Conservation (phyloP, 2,888 invertebrate genomes). For the Trachelus tabidus region DNA sequence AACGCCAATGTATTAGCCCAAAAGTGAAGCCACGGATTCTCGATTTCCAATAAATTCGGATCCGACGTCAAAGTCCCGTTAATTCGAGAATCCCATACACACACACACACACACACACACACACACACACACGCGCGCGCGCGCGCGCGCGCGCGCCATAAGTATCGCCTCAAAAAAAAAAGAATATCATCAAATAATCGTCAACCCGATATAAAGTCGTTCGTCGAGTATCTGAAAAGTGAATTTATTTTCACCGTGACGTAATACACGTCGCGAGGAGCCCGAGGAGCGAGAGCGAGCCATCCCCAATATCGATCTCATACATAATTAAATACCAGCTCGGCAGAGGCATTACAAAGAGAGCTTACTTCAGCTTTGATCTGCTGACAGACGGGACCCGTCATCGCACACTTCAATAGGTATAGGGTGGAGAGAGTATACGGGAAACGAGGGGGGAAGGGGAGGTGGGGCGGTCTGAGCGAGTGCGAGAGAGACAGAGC, state of each 20-base stretch:
- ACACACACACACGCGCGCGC: too few species aligned
- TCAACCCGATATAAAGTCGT: neutral
- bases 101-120: too few species aligned
- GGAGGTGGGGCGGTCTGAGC: neutral
- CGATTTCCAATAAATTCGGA: neutral
- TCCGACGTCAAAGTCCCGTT: too few species aligned
- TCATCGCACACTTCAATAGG: conserved; percentile 64
- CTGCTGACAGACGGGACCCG: conserved; percentile 65
- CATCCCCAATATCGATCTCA: conserved; percentile 62
- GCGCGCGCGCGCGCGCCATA: too few species aligned
- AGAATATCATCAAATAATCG: neutral
- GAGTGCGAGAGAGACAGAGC: neutral
- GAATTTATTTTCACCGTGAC: conserved; percentile 17
- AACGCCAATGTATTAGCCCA: neutral
- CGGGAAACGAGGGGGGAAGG: neutral
- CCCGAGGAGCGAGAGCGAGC: conserved; percentile 29
- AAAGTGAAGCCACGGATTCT: neutral
- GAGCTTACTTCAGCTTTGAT: conserved; percentile 65
- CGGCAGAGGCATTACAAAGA: conserved; percentile 64
- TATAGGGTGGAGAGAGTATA: neutral
- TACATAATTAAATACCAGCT: conserved; percentile 66
- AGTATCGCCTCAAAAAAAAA: too few species aligned
- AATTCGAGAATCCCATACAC: too few species aligned
- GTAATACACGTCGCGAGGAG: conserved; percentile 11
- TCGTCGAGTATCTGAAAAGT: neutral